Percentiles rank a stretch among this genome's conserved stretches.
phyloP scores from a whole-genome alignment of 2,113 vertebrate species.

The Clarias gariepinus region DNA sequence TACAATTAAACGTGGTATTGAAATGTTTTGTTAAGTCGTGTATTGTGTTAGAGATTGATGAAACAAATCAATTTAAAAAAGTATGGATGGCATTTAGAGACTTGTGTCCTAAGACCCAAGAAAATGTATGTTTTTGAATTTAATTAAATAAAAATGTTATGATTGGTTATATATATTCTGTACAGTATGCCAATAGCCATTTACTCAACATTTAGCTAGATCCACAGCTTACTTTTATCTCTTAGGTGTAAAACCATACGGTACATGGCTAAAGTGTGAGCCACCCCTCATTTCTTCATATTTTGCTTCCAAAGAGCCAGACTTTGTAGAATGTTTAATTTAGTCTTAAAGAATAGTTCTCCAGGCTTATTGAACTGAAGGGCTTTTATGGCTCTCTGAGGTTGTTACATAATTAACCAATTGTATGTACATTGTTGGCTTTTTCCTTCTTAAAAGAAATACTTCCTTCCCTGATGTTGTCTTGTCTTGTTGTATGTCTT shows the following conservation, averaged over 20 bases:
- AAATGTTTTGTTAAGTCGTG: not conserved
- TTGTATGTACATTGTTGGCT: too few relatives aligned
- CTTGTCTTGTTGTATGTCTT: too few relatives aligned
- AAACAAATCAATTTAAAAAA: not conserved
- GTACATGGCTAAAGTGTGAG: too few relatives aligned
- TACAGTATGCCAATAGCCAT: not conserved
- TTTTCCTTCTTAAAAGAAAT: not conserved
- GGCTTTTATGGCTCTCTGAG: too few relatives aligned
- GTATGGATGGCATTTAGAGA: not conserved
- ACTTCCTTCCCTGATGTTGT: not conserved
- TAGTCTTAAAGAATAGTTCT: too few relatives aligned
- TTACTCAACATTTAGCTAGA: not conserved
- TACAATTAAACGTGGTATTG: not conserved
- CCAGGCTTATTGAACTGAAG: too few relatives aligned
- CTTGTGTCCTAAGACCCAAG: not conserved
- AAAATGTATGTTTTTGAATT: not conserved
- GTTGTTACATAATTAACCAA: too few relatives aligned
- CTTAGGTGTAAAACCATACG: not conserved
- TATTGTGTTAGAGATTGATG: not conserved
- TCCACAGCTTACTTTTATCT: not conserved
- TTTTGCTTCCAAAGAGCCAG: too few relatives aligned
- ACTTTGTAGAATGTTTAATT: too few relatives aligned
- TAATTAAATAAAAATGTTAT: not conserved
- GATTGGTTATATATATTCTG: not conserved
- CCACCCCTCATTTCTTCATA: too few relatives aligned